Conservation (phyloP, 2,888 invertebrate genomes). For the Molanna angustata region DNA sequence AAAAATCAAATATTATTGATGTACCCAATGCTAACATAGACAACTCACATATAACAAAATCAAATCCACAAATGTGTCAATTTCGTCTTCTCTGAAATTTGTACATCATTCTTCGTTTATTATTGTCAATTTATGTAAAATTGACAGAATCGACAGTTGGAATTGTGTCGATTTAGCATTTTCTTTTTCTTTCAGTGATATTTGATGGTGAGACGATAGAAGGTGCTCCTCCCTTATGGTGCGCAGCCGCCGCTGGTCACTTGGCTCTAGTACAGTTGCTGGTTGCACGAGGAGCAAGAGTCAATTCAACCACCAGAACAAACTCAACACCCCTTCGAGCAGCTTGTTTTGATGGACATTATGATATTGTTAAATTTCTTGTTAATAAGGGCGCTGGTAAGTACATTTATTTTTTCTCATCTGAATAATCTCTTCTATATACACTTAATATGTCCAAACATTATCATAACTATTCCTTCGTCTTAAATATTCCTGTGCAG, state of each 20-base stretch:
- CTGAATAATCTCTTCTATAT: too few relatives aligned
- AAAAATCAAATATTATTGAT: too few relatives aligned
- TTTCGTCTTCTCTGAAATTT: too few relatives aligned
- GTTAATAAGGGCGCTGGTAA: conserved; percentile 85
- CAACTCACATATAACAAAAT: too few relatives aligned
- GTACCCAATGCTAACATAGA: too few relatives aligned
- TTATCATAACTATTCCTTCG: too few relatives aligned
- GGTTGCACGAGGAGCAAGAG: conserved; percentile 81
- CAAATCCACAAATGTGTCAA: too few relatives aligned
- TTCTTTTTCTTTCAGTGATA: conserved; percentile 63
- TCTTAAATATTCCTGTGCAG: too few relatives aligned
- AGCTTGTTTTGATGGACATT: conserved; percentile 96
- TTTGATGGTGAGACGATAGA: conserved; percentile 98
- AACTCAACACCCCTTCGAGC: conserved; percentile 94
- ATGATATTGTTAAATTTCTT: conserved; percentile 91
- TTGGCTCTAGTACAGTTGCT: conserved; percentile 80
- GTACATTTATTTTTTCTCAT: conserved; percentile 28
- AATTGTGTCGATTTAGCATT: neutral
- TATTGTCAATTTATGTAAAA: too few relatives aligned
- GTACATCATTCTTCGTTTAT: too few relatives aligned
- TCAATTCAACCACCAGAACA: conserved; percentile 92
- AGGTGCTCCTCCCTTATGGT: conserved; percentile 95
- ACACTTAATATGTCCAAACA: too few relatives aligned
- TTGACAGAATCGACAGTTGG: too few relatives aligned
- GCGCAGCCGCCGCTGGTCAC: conserved; percentile 96